These are phyloP conservation scores for Pluvianellus socialis DNA, from an alignment of 2,113 vertebrate species.

Conservation along the genomic window DNA sequence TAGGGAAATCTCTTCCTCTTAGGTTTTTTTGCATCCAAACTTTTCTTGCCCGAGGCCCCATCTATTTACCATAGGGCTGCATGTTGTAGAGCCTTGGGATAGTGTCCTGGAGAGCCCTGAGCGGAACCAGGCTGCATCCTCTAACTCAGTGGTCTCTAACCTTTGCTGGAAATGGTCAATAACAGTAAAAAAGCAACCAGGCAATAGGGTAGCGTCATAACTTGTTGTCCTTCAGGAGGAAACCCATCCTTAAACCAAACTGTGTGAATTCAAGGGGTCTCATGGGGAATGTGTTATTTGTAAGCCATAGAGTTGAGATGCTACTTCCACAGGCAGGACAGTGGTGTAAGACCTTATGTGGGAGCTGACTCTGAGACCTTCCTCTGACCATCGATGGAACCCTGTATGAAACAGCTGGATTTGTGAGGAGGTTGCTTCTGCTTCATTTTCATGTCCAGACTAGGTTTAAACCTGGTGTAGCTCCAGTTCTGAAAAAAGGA, in stretches of 20 bases:
- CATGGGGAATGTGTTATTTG: not conserved
- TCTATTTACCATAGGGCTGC: not conserved
- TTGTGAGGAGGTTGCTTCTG: not conserved
- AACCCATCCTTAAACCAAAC: not conserved
- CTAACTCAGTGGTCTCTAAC: not conserved
- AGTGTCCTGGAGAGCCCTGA: rapidly evolving
- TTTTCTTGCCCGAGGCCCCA: not conserved
- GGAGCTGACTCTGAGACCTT: not conserved
- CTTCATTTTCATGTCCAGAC: not conserved
- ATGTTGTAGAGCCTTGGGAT: not conserved
- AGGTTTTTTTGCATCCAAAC: not conserved
- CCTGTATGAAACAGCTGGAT: not conserved
- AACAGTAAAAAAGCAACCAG: not conserved
- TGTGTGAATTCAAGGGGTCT: not conserved
- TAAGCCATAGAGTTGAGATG: not conserved
- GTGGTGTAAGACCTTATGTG: not conserved
- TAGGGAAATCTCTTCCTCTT: not conserved
- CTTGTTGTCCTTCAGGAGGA: not conserved
- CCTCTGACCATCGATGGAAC: not conserved
- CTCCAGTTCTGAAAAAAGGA: not conserved
- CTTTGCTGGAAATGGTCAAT: not conserved
- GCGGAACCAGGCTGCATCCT: not conserved
- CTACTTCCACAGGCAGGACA: not conserved
- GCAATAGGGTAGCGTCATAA: not conserved
- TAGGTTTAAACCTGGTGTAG: not conserved